Conservation (phyloP, 2,797 vertebrate species). For the Gallinago stenura region DNA sequence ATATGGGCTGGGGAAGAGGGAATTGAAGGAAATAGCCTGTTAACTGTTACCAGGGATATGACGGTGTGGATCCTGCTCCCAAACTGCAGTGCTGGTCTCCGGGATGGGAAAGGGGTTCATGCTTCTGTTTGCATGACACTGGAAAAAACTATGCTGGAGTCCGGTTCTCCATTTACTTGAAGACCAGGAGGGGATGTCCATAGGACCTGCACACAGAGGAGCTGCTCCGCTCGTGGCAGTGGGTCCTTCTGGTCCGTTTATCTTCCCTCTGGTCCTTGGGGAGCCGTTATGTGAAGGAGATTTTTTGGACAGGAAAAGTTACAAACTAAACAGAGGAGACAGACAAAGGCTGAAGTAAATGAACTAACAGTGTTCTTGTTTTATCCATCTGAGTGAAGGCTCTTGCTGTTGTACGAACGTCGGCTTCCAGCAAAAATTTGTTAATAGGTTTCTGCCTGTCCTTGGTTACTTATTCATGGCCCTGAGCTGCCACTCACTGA, state of each 20-base stretch:
- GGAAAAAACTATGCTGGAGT: fast-evolving
- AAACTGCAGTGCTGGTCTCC: neutral
- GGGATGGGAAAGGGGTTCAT: neutral
- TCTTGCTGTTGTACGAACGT: neutral
- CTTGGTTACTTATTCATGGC: neutral
- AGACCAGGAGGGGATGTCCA: neutral
- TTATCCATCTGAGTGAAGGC: neutral
- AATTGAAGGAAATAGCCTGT: neutral
- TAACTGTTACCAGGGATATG: neutral
- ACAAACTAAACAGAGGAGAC: neutral
- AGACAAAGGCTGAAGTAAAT: neutral
- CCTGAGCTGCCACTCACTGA: neutral
- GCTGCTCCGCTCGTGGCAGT: neutral
- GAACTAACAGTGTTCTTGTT: neutral
- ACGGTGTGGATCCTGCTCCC: neutral
- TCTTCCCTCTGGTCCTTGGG: neutral
- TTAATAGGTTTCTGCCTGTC: neutral
- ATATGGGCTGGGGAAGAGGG: neutral
- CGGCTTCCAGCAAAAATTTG: neutral
- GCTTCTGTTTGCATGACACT: neutral
- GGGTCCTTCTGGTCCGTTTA: neutral
- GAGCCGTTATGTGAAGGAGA: neutral
- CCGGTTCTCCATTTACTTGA: neutral
- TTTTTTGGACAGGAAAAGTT: neutral
- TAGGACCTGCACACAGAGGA: neutral